phyloP scores from a whole-genome alignment of 2,888 invertebrate species.

The Acleris laterana region DNA sequence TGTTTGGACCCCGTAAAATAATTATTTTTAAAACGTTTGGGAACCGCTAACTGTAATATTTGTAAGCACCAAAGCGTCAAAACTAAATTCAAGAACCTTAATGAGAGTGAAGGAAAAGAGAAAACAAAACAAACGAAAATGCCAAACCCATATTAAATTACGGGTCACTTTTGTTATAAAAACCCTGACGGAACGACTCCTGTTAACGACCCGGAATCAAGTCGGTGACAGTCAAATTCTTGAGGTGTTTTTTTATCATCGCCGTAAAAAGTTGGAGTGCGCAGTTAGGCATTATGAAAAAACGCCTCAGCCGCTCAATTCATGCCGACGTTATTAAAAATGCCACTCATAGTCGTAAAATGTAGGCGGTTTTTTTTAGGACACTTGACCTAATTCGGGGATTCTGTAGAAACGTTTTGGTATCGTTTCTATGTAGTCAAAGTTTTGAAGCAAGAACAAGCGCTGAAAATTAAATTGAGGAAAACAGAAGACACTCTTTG shows the following conservation, averaged over 20 bases:
- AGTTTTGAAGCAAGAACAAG: neutral
- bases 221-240: constrained; percentile 25
- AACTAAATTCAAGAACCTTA: too few relatives aligned
- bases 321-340: constrained; percentile 34
- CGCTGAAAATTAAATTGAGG: too few relatives aligned
- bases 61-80: too few relatives aligned
- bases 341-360: constrained; percentile 33
- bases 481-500: too few relatives aligned
- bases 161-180: neutral
- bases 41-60: too few relatives aligned
- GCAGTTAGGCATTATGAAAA: constrained; percentile 35
- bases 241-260: constrained; percentile 34
- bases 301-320: constrained; percentile 26
- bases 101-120: too few relatives aligned
- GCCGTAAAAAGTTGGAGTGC: constrained; percentile 28
- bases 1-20: too few relatives aligned
- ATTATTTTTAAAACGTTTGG: too few relatives aligned
- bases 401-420: constrained; percentile 6
- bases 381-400: constrained; percentile 24
- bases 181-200: neutral
- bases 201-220: constrained; percentile 17
- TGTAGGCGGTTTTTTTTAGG: constrained; percentile 31
- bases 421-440: constrained; percentile 2
- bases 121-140: too few relatives aligned
- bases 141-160: too few relatives aligned